Base-by-base conservation (phyloP, 2,888 invertebrate genomes). In the Sphinx pinastri region DNA sequence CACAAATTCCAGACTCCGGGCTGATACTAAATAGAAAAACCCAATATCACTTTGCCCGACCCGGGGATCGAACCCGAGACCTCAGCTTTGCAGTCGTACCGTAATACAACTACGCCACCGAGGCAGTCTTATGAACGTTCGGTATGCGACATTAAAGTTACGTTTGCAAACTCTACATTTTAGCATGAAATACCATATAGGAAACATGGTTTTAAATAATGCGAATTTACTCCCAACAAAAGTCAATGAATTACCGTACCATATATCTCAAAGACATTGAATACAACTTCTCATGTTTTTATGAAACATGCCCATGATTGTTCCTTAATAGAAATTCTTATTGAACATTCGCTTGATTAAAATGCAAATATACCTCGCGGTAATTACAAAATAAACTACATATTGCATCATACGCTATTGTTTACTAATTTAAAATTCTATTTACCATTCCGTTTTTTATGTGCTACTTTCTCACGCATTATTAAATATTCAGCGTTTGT, bases 401-500 rank as follows among this genome's bases (percentile, higher is more conserved):
- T 76, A 75, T 82, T 81, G 78, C 80, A 75, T 75, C 77, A 75
- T 74, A 70, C 74, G 68, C 80, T 75, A 84, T 85, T 84, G 82
- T 83, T 78, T 75, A 71, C 73, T 76, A 78, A 79, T 79, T 70
- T 73, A 59, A 73, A 81, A 76, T 73, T 74, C 67, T 73, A 75
- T 74, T 70, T 77, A 70, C 73, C 77, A 79, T 82, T 73, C 79
- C 77, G 78, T 82, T 84, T 81, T 86, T 85, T 81, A 81, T 82
- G 85, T 88, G 82, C 60, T 38, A 76, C 83, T 82, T 88, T 91
- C 90, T 80, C 89, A 89, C 88, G 84, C 77, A 68, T 77, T 86
- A 84, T 87, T 88, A 83, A 82, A 83, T 89, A 90, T 90, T 88
- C 88, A 87, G 80, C 73, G 79, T 79, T 80, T 82, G 76, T 78